Conservation (phyloP, 2,888 invertebrate species). For the Papilio elwesi region DNA sequence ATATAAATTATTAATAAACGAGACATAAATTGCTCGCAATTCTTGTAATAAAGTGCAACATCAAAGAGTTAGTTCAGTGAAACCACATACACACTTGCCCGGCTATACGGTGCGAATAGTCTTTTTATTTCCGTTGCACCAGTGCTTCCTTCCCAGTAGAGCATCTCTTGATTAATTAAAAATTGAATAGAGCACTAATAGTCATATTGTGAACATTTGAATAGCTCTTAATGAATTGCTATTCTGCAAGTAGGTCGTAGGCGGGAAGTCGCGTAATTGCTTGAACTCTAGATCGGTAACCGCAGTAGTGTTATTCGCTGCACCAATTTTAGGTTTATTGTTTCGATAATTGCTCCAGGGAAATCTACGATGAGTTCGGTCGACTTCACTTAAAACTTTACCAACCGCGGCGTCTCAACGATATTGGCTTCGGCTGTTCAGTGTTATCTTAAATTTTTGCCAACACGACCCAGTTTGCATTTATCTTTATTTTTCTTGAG, state of each 20-base stretch:
- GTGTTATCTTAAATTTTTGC: conserved; percentile 38
- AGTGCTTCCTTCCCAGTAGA: conserved; percentile 47
- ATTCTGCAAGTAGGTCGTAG: conserved; percentile 74
- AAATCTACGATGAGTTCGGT: conserved; percentile 61
- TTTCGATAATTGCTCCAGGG: conserved; percentile 79
- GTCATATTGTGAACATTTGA: conserved; percentile 79
- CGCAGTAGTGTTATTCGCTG: conserved; percentile 66
- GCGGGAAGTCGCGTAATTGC: conserved; percentile 72
- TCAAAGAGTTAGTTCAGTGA: conserved; percentile 70
- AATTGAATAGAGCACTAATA: conserved; percentile 72
- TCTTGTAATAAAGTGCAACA: conserved; percentile 67
- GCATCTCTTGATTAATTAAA: conserved; percentile 68
- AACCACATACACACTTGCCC: conserved; percentile 60
- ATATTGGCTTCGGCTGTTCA: conserved; percentile 53
- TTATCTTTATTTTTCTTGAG: conserved; percentile 36
- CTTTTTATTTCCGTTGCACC: conserved; percentile 42
- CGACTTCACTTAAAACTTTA: conserved; percentile 63
- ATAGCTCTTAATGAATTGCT: conserved; percentile 80
- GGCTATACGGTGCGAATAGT: conserved; percentile 36
- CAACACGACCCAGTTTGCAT: conserved; percentile 35
- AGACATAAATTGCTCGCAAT: conserved; percentile 68
- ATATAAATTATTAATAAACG: conserved; percentile 70
- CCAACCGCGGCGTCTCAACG: conserved; percentile 49
- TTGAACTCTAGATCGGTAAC: conserved; percentile 74
- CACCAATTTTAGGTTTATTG: conserved; percentile 81